A percentile compares a stretch with the other conserved stretches of the same genome.
Conservation (phyloP, 1,140 invertebrate species). For the Zaprionus lachaisei region DNA sequence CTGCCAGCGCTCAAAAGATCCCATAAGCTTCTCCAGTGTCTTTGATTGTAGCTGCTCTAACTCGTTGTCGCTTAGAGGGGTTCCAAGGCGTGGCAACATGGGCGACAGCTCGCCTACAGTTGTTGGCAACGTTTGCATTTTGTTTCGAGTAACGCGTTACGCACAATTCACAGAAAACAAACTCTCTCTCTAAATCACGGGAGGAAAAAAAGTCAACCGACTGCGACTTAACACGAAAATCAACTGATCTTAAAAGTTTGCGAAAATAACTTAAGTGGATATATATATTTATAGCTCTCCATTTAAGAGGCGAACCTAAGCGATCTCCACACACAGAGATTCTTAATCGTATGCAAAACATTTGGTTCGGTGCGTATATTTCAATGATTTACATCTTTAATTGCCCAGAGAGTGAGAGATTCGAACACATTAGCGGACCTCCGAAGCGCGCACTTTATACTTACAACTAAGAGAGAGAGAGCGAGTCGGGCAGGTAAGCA, state of each 20-base stretch:
- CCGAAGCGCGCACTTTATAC: conserved; percentile 20
- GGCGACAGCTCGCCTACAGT: conserved; percentile 58
- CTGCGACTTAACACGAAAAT: conserved; percentile 58
- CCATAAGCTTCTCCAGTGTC: conserved; percentile 85
- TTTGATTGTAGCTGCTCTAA: conserved; percentile 62
- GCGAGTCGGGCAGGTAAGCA: conserved; percentile 32
- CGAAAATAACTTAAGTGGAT: conserved; percentile 29
- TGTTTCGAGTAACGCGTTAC: neutral
- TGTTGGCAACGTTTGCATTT: conserved; percentile 33
- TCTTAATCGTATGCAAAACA: conserved; percentile 61
- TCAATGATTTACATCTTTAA: conserved; percentile 44
- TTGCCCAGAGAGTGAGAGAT: conserved; percentile 43
- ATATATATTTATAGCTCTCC: neutral
- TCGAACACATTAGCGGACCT: conserved; percentile 28
- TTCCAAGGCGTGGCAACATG: conserved; percentile 41
- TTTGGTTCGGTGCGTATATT: conserved; percentile 36
- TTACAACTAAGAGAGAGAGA: conserved; percentile 44
- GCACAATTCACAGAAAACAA: conserved; percentile 11
- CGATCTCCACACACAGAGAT: conserved; percentile 31
- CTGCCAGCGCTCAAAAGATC: conserved; percentile 89
- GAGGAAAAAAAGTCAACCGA: conserved; percentile 57
- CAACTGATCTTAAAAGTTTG: conserved; percentile 70
- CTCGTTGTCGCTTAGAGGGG: conserved; percentile 34
- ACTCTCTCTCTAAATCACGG: neutral
- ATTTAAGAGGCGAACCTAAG: conserved; percentile 13